phyloP scores from a whole-genome alignment of 2,113 vertebrate species.

The Aspidoscelis tigris region DNA sequence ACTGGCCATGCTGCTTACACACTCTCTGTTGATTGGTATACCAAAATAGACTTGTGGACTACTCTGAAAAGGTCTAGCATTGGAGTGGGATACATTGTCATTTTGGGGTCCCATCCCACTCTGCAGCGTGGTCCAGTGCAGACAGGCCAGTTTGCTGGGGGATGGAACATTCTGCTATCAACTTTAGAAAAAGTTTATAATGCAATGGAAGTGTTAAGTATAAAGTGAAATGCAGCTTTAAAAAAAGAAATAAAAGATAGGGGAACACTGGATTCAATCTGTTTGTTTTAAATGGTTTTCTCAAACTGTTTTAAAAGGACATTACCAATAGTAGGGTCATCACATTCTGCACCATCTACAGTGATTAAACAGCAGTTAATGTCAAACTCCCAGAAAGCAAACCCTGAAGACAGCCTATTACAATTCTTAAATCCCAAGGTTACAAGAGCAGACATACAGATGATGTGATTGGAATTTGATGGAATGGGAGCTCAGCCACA shows the following conservation, averaged over 20 bases:
- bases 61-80: too few species aligned
- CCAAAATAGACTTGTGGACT: too few species aligned
- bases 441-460: not conserved
- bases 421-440: conserved; percentile 1
- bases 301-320: conserved; percentile 23
- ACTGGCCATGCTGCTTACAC: too few species aligned
- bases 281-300: conserved; percentile 5
- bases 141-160: too few species aligned
- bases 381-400: conserved; percentile 23
- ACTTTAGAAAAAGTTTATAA: not conserved
- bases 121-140: too few species aligned
- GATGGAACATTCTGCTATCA: not conserved
- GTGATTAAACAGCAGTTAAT: conserved; percentile 8
- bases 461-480: not conserved
- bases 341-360: conserved; percentile 10
- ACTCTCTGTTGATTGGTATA: too few species aligned
- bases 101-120: too few species aligned
- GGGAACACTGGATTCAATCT: not conserved
- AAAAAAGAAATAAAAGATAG: not conserved
- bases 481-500: not conserved
- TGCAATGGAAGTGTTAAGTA: not conserved
- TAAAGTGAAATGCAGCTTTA: not conserved
- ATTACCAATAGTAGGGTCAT: conserved; percentile 8
- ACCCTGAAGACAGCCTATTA: conserved; percentile 20
- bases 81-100: too few species aligned